A percentile compares a stretch with the other conserved stretches of the same genome.
Evolutionary conservation across 2,888 invertebrate genomes (phyloP).

Genomic region (Siphlonurus alternatus): DNA sequence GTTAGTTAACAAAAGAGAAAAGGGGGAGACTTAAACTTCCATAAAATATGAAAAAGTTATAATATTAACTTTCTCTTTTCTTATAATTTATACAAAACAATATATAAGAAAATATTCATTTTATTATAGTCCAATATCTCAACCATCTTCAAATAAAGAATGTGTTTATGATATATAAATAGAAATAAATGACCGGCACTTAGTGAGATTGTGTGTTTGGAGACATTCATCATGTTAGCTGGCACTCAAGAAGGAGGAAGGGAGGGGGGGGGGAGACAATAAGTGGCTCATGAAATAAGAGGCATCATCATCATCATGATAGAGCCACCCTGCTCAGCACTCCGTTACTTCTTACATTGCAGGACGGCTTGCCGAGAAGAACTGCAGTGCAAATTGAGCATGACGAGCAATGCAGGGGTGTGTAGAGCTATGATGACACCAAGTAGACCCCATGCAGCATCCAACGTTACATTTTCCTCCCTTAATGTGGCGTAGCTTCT

Average conservation of each 20-base stretch:
- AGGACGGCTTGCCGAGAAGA: neutral
- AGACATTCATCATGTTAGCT: neutral
- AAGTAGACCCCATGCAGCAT: no score
- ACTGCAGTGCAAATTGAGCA: neutral
- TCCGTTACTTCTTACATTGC: neutral
- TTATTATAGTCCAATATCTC: neutral
- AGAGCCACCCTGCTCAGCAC: neutral
- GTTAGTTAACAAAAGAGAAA: no score
- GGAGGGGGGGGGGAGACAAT: neutral
- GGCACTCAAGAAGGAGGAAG: neutral
- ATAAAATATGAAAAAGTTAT: no score
- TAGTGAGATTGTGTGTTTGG: neutral
- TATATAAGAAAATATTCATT: no score
- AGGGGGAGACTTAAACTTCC: no score
- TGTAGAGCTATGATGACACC: neutral
- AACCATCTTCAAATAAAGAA: neutral
- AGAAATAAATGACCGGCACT: neutral
- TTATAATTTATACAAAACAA: no score
- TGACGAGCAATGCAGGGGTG: neutral
- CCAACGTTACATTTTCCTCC: no score
- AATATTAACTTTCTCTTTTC: no score
- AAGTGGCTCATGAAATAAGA: neutral
- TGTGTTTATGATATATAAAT: neutral
- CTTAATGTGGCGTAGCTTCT: neutral
- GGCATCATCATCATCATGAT: neutral